Conservation (phyloP, 2,888 invertebrate species). For the Oithona nana region DNA sequence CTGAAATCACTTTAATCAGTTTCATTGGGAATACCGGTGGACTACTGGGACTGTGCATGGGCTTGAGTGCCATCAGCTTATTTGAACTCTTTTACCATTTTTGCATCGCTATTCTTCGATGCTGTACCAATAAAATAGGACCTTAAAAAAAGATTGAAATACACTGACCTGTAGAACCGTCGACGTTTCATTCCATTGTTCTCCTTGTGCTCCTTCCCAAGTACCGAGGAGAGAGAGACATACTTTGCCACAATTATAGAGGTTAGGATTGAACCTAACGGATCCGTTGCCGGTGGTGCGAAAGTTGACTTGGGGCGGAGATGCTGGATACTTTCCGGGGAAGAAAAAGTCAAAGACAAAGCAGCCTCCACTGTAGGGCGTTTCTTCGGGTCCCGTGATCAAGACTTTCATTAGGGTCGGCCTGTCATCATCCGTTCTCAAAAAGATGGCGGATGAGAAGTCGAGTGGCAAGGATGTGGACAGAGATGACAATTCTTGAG, state of each 20-base stretch:
- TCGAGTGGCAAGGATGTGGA: conserved; percentile 79
- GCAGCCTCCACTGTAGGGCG: conserved; percentile 78
- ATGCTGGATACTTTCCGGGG: conserved; percentile 50
- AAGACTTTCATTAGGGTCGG: conserved; percentile 72
- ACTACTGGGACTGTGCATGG: too few relatives aligned
- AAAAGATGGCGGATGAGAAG: conserved; percentile 82
- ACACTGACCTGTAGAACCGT: conserved; percentile 58
- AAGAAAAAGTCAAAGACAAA: conserved; percentile 75
- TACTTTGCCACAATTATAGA: conserved; percentile 85
- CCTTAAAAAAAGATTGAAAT: too few relatives aligned
- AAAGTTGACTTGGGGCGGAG: conserved; percentile 64
- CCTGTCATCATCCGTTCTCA: conserved; percentile 78
- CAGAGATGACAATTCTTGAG: conserved; percentile 83
- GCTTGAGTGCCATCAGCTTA: too few relatives aligned
- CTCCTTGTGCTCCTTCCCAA: conserved; percentile 89
- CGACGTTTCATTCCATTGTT: conserved; percentile 90
- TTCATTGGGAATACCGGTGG: too few relatives aligned
- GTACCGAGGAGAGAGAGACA: conserved; percentile 87
- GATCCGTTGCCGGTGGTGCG: conserved; percentile 55
- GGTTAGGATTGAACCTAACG: conserved; percentile 77
- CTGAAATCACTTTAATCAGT: too few relatives aligned
- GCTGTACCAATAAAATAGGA: too few relatives aligned
- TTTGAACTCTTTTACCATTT: too few relatives aligned
- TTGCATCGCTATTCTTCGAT: too few relatives aligned
- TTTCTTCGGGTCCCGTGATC: conserved; percentile 46